Evolutionary conservation across 2,797 vertebrate species (phyloP), one percentile per base, ranked within the genome.

Genomic region (Alca torda): DNA sequence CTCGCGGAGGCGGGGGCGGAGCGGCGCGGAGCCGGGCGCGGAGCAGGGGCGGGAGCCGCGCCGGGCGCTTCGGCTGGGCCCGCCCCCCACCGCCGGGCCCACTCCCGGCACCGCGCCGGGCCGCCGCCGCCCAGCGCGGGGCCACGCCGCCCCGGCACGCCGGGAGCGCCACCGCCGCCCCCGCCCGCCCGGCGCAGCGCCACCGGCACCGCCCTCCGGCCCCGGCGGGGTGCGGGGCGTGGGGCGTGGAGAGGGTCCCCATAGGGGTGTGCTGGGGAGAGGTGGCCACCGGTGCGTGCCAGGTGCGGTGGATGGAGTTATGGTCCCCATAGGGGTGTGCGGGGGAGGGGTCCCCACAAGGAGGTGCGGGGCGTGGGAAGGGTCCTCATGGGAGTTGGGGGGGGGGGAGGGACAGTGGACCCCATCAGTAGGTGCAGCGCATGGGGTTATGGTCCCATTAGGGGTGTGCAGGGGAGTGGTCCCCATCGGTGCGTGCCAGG

Each of bases 51-150:
- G 67, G 85, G 79, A 51, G 63, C 77, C 51, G 81, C 21, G 69
- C 70, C 77, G 83, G 37, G 73, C 33, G 51, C 48, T 60, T 81
- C 65, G 65, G 84, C 16, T 82, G 48, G 67, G 9, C 15, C 91
- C 94, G 94, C 94, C 94, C 91, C 61, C 73, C 68, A 82, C 73
- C n/a, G 81, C 89, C 85, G 64, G 76, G 67, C 50, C 74, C 89
- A 82, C 89, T 86, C 94, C 94, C 83, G 46, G 86, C 89, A 93
- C 79, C 94, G 83, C 81, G 59, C 84, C 30, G 84, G 72, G 57
- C 37, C 70, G 63, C 45, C 82, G 54, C 54, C 89, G 33, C 23
- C 69, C 50, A 51, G 13, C 73, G 30, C 26, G 73, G 50, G 57
- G 73, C 16, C 53, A 64, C 54, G 48, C 54, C 37, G 9, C 12